Percentiles rank a stretch among this genome's conserved stretches.
Evolutionary conservation across 2,888 invertebrate genomes (phyloP).

Genomic region (Oscheius sp.): DNA sequence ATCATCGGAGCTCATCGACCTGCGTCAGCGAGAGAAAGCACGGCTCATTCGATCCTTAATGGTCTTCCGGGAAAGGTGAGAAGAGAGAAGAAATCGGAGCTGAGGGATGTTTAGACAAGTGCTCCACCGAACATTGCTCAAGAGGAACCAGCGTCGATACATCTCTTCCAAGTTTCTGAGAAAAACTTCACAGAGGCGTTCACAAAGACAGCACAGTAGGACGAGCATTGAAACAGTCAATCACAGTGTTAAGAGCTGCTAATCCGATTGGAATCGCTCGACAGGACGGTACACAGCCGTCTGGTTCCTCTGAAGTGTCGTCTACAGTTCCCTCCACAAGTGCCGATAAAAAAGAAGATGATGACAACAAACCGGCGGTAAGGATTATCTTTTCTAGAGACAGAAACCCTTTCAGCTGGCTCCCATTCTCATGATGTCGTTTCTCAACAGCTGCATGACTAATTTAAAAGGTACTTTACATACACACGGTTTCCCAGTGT

Average conservation of each 20-base stretch:
- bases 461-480: constrained; percentile 60
- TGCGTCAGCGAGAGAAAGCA: background rate
- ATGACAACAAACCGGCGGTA: constrained; percentile 53
- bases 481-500: constrained; percentile 55
- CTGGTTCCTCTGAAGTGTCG: too few relatives aligned
- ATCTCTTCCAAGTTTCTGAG: constrained; percentile 48
- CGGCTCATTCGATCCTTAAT: background rate
- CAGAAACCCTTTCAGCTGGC: constrained; percentile 52
- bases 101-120: background rate
- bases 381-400: constrained; percentile 7
- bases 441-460: constrained; percentile 63
- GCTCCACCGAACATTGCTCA: constrained; percentile 10
- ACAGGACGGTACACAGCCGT: constrained; percentile 5
- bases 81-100: background rate
- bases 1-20: constrained; percentile 20
- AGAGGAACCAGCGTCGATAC: background rate
- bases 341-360: constrained; percentile 20
- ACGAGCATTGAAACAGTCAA: background rate
- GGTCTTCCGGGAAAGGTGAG: constrained; percentile 9
- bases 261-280: constrained; percentile 32
- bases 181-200: constrained; percentile 54
- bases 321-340: background rate
- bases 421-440: constrained; percentile 65
- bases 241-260: constrained; percentile 2
- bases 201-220: constrained; percentile 25